Percentiles rank a stretch among this genome's conserved stretches.
Conservation (phyloP, 2,888 invertebrate genomes). For the Tromatobia lineatoria region DNA sequence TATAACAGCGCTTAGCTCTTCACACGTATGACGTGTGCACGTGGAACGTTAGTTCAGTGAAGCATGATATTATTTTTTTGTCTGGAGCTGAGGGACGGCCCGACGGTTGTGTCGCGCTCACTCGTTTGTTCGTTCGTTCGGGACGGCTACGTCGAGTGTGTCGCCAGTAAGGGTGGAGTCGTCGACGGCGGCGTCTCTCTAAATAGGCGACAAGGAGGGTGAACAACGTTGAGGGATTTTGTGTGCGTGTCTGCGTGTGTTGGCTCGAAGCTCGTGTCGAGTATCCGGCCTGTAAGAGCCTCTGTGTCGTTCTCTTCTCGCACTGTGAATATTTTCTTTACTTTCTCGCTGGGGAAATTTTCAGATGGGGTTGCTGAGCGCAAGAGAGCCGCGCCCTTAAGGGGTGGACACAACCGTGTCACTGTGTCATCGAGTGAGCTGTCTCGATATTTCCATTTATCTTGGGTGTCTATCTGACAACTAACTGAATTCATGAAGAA, state of each 20-base stretch:
- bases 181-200: slow-evolving; percentile 43
- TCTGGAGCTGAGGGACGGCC: slow-evolving; percentile 68
- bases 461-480: not conserved
- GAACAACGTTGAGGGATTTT: slow-evolving; percentile 60
- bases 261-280: slow-evolving; percentile 54
- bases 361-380: slow-evolving; percentile 54
- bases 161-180: slow-evolving; percentile 49
- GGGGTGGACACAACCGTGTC: slow-evolving; percentile 80
- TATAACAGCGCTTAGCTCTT: slow-evolving; percentile 48
- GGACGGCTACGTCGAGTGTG: slow-evolving; percentile 65
- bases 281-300: slow-evolving; percentile 16
- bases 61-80: slow-evolving; percentile 75
- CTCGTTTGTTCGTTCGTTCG: slow-evolving; percentile 37
- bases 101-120: slow-evolving; percentile 63
- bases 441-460: slow-evolving; percentile 24
- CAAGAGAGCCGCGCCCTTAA: slow-evolving; percentile 68
- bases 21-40: slow-evolving; percentile 41
- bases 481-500: not conserved
- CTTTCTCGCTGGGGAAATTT: slow-evolving; percentile 16
- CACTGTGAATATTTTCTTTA: slow-evolving; percentile 17
- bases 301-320: slow-evolving; percentile 21
- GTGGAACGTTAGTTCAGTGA: slow-evolving; percentile 70
- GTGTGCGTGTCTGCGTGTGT: slow-evolving; percentile 22
- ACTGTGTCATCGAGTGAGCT: slow-evolving; percentile 78
- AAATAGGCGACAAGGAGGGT: slow-evolving; percentile 70